Evolutionary conservation across 2,797 vertebrate species (phyloP).

Genomic region (Spinus pinus): DNA sequence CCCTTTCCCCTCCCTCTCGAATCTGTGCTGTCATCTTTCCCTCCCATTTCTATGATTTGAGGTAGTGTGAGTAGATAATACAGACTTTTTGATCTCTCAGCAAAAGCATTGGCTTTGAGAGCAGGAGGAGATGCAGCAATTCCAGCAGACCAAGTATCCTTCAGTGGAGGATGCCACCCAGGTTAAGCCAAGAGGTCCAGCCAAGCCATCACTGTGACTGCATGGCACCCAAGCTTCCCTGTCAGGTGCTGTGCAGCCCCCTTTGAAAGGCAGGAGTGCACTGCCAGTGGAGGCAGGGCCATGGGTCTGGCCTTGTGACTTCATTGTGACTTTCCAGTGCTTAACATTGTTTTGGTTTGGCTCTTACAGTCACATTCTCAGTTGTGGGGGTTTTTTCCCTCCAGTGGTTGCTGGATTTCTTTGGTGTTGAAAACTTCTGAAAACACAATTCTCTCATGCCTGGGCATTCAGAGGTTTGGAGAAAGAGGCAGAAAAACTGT

Average conservation of each 20-base stretch:
- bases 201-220: neutral
- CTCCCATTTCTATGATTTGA: neutral
- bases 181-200: neutral
- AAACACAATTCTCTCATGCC: neutral
- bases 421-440: neutral
- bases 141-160: neutral
- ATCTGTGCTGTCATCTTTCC: neutral
- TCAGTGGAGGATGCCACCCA: accelerated
- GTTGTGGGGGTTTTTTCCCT: neutral
- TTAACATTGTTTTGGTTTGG: neutral
- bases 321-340: neutral
- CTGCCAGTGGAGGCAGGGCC: neutral
- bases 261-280: neutral
- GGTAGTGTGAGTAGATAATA: neutral
- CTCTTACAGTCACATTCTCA: neutral
- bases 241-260: neutral
- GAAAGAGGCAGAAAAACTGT: neutral
- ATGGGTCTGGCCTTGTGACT: neutral
- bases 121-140: neutral
- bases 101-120: neutral
- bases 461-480: neutral
- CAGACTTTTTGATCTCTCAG: neutral
- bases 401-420: neutral
- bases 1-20: neutral
- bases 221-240: neutral